These are phyloP conservation scores for Trachurus trachurus DNA, from an alignment of 2,797 vertebrate genomes.

Conservation along the genomic window DNA sequence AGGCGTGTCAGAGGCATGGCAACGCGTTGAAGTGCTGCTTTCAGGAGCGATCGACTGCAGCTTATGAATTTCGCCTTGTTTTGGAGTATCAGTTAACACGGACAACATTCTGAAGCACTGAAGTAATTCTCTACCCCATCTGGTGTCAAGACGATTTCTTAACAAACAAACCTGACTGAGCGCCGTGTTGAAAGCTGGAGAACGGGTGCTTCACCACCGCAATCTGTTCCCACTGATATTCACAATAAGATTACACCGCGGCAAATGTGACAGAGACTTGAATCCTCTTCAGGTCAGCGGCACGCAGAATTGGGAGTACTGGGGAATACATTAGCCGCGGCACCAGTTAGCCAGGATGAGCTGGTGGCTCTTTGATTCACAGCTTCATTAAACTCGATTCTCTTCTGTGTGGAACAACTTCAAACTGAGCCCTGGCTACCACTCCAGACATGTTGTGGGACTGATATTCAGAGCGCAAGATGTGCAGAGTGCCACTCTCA, in stretches of 20 bases:
- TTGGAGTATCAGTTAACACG: conserved; percentile 39
- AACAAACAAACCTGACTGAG: conserved; percentile 57
- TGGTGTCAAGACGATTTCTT: conserved; percentile 47
- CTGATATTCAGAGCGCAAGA: conserved; percentile 12
- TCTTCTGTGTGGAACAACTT: conserved; percentile 33
- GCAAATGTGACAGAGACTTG: conserved; percentile 7
- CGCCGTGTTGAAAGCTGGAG: conserved; percentile 40
- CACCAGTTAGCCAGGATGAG: conserved; percentile 21
- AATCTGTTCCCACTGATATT: conserved; percentile 44
- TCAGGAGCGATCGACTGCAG: conserved; percentile 29
- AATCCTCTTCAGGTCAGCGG: conserved; percentile 27
- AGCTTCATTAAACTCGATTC: conserved; percentile 56
- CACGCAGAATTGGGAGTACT: conserved; percentile 10
- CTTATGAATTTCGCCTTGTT: conserved; percentile 35
- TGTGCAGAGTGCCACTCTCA: not conserved
- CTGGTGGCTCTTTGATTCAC: conserved; percentile 54
- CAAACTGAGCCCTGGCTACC: conserved; percentile 21
- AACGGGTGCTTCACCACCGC: conserved; percentile 24
- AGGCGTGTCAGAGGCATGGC: not conserved
- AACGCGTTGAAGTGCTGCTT: not conserved
- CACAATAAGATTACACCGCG: conserved; percentile 15
- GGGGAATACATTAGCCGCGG: conserved; percentile 31
- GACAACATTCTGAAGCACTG: conserved; percentile 41
- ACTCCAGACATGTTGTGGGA: conserved; percentile 18
- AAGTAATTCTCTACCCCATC: conserved; percentile 51